phyloP scores from a whole-genome alignment of 2,888 invertebrate genomes.

The Drosophila mimetica region DNA sequence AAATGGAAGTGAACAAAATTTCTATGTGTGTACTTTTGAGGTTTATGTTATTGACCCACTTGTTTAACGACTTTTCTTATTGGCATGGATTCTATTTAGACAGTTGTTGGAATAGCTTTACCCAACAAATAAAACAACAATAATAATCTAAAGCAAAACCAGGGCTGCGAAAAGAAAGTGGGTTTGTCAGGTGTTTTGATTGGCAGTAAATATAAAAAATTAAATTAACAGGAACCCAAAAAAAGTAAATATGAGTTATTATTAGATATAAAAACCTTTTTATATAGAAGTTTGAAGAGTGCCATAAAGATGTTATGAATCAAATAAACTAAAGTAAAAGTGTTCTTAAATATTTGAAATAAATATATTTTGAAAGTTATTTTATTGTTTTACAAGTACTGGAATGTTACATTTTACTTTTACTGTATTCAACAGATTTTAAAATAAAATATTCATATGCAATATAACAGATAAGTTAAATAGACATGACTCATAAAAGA shows the following conservation, averaged over 20 bases:
- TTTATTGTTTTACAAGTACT: no score
- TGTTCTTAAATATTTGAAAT: no score
- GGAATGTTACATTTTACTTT: background rate
- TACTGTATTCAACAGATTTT: background rate
- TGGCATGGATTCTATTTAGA: conserved; percentile 38
- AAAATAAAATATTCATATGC: background rate
- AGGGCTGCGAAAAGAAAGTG: conserved; percentile 7
- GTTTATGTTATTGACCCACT: conserved; percentile 45
- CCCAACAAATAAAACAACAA: conserved; percentile 13
- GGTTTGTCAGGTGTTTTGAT: background rate
- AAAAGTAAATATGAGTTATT: background rate
- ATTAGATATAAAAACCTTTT: no score
- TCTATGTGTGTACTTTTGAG: background rate
- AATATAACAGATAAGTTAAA: background rate
- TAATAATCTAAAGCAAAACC: conserved; percentile 1
- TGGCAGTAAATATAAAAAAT: no score
- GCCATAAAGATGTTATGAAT: no score
- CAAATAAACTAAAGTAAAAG: no score
- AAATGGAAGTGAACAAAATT: conserved; percentile 1
- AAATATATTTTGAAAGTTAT: no score
- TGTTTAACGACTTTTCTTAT: conserved; percentile 12
- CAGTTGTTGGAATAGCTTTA: conserved; percentile 35
- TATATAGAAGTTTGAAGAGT: no score
- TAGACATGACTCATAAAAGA: background rate
- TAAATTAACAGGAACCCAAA: no score